phyloP scores from a whole-genome alignment of 2,797 vertebrate genomes.

The Leuciscus waleckii region DNA sequence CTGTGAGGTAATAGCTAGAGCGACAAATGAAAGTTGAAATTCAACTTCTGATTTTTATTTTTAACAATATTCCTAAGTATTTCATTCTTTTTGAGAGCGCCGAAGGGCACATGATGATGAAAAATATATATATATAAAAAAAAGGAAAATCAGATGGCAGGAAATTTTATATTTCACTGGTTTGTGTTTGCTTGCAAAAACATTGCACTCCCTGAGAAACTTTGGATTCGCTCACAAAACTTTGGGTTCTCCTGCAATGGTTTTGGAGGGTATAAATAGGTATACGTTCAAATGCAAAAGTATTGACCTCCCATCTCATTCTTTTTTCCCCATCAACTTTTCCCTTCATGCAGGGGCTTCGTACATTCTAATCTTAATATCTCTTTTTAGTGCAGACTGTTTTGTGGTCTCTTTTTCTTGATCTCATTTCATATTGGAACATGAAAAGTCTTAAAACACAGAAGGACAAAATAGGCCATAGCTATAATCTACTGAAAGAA shows the following conservation, averaged over 20 bases:
- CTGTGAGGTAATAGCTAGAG: background rate
- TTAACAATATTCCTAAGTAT: constrained; percentile 2
- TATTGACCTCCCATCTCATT: background rate
- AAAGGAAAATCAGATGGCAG: background rate
- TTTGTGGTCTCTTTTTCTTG: background rate
- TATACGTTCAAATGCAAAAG: background rate
- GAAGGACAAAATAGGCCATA: background rate
- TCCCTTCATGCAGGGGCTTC: background rate
- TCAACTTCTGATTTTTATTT: constrained; percentile 1
- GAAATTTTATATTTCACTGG: background rate
- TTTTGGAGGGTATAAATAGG: too few species aligned
- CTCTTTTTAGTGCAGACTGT: background rate
- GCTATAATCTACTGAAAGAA: background rate
- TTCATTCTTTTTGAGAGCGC: background rate
- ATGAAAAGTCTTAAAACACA: background rate
- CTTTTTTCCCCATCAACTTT: background rate
- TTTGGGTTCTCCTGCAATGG: background rate
- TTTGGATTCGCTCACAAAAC: background rate
- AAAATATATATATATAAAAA: too few species aligned
- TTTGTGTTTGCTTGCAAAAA: background rate
- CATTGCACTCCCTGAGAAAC: background rate
- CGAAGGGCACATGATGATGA: background rate
- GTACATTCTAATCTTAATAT: background rate
- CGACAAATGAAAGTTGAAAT: background rate
- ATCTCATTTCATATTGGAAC: background rate